Percentiles rank a stretch among this genome's conserved stretches.
Evolutionary conservation across 2,888 invertebrate genomes (phyloP).

Genomic region (Dermolepida albohirtum): DNA sequence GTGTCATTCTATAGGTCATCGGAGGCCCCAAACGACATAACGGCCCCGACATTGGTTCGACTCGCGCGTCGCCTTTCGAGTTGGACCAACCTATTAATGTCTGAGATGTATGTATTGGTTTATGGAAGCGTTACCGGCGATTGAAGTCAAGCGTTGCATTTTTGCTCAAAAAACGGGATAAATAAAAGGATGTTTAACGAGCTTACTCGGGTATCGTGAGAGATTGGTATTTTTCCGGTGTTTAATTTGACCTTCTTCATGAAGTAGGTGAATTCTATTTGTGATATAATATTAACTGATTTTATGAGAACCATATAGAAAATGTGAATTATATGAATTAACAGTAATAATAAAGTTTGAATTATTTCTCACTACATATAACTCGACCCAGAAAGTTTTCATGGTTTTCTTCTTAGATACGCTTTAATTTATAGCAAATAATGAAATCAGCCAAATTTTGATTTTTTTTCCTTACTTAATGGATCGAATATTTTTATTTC

Average conservation of each 20-base stretch:
- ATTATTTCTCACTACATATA: no score
- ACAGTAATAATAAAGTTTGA: no score
- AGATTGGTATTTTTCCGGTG: conserved; percentile 9
- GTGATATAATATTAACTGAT: conserved; percentile 12
- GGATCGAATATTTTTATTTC: no score
- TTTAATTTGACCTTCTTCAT: conserved; percentile 30
- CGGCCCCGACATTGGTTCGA: conserved; percentile 29
- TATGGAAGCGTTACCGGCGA: conserved; percentile 6
- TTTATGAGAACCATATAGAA: not conserved
- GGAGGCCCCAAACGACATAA: conserved; percentile 42
- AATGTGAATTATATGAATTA: no score
- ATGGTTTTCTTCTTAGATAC: no score
- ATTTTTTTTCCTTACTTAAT: no score
- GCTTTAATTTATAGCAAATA: no score
- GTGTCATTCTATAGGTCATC: conserved; percentile 48
- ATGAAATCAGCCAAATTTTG: no score
- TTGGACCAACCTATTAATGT: conserved; percentile 27
- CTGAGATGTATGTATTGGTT: conserved; percentile 8
- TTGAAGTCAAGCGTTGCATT: not conserved
- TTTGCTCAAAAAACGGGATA: no score
- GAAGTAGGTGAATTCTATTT: conserved; percentile 24
- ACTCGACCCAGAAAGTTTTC: no score
- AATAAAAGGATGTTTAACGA: no score
- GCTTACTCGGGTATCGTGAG: conserved; percentile 17
- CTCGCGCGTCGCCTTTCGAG: no score